phyloP scores from a whole-genome alignment of 1,140 invertebrate species.

The Marisa cornuarietis region DNA sequence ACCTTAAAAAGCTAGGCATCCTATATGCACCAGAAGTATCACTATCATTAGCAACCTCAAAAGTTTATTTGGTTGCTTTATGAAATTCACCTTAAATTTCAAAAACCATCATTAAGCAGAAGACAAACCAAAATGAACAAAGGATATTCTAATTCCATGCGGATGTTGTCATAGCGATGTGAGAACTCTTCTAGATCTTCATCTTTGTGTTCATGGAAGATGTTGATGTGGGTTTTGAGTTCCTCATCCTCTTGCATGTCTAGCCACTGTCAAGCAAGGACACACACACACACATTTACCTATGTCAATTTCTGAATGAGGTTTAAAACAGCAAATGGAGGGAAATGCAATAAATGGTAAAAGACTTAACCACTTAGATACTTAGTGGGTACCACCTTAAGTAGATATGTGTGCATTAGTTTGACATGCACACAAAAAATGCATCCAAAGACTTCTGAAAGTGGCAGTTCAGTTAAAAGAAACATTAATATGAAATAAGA shows the following conservation, averaged over 20 bases:
- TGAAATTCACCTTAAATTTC: no score
- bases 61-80: no score
- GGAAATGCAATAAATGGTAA: slow-evolving; percentile 4
- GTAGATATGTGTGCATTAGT: no score
- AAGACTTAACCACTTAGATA: neutral
- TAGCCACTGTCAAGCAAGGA: slow-evolving; percentile 44
- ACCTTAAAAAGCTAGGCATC: neutral
- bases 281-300: no score
- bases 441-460: no score
- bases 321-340: slow-evolving; percentile 5
- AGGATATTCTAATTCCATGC: slow-evolving; percentile 85
- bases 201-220: slow-evolving; percentile 88
- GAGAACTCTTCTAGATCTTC: slow-evolving; percentile 94
- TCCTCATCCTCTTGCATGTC: slow-evolving; percentile 72
- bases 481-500: slow-evolving; percentile 75
- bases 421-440: no score
- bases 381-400: no score
- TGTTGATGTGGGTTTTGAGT: slow-evolving; percentile 82
- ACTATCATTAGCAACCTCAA: neutral
- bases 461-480: no score
- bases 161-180: slow-evolving; percentile 90
- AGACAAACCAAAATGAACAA: slow-evolving; percentile 23
- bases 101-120: no score
- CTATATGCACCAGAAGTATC: neutral
- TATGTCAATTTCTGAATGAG: neutral